Evolutionary conservation across 30 jellyfish, hydroid and myxozoan species (phyloP), one percentile per base, ranked within the genome.

Genomic region (Chrysaora quinquecirrha): DNA sequence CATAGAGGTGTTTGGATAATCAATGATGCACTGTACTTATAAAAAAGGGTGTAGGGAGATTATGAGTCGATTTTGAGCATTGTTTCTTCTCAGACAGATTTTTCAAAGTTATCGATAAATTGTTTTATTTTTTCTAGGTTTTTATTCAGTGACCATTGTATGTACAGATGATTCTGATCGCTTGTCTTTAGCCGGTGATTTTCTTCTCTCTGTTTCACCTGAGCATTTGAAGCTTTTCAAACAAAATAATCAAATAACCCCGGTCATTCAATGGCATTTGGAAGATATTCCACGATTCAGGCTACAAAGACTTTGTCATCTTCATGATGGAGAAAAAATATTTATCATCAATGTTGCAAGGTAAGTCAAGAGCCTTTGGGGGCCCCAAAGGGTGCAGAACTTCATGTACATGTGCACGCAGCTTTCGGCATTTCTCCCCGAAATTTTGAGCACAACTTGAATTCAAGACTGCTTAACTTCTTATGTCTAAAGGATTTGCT

Each of bases 251-350:
- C 67, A 29, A 19, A 50, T 66, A 21, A 33, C 30, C 12, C 43
- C 71, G 10, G 71, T 43, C 0, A 69, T 77, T 19, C 82, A 79
- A 73, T 93, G 98, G 98, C 93, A 93, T 33, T 61, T 93, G 28
- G 98, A 93, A 31, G 97, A 93, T 47, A 93, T 93, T 0, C 98
- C 98, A 34, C 68, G 98, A 54, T 93, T 93, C 58, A 43, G 98
- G 25, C 80, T 93, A 25, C 98, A 93, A 56, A 80, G 95, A 65
- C 83, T 93, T 1, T 85, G 95, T 73, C 98, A 87, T 34, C 80
- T 86, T 0, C 91, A 93, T 61, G 96, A 93, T 46, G 88, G 97
- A 1, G 98, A 93, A 63, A 93, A 93, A 75, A 93, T 93, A 0
- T 93, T 93, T 52, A 93, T 87, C 67, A 84, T 93, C 34, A 93